These are phyloP conservation scores for Drosophila hydei DNA, from an alignment of 1,140 invertebrate genomes.

Conservation along the genomic window DNA sequence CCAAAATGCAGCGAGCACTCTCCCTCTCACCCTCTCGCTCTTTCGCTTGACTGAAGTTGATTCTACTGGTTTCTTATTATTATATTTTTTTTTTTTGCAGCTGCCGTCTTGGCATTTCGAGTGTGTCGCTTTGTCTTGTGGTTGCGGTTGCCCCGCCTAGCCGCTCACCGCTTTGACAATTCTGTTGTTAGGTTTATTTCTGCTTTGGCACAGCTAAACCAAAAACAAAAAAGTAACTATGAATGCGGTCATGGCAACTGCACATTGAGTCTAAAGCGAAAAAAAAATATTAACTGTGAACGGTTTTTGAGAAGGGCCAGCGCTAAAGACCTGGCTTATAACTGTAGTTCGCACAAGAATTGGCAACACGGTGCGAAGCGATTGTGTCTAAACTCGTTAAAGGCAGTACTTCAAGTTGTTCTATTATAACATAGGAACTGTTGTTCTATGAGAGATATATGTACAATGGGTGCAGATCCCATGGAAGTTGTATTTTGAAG, in stretches of 20 bases:
- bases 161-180: slow-evolving; percentile 36
- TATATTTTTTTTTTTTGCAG: slow-evolving; percentile 55
- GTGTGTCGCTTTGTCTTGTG: slow-evolving; percentile 66
- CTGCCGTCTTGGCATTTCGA: slow-evolving; percentile 77
- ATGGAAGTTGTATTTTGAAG: too few species aligned
- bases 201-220: slow-evolving; percentile 3
- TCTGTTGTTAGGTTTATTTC: slow-evolving; percentile 41
- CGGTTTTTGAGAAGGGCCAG: not conserved
- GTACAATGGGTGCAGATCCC: too few species aligned
- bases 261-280: slow-evolving; percentile 37
- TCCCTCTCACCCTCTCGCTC: slow-evolving; percentile 6
- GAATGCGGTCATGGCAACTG: slow-evolving; percentile 47
- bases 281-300: too few species aligned
- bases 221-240: slow-evolving; percentile 1
- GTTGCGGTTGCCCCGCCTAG: slow-evolving; percentile 19
- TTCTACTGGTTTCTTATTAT: slow-evolving; percentile 14
- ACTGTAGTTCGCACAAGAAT: slow-evolving; percentile 9
- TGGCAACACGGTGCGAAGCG: slow-evolving; percentile 4
- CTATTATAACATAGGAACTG: too few species aligned
- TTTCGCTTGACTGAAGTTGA: slow-evolving; percentile 5
- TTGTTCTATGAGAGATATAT: too few species aligned
- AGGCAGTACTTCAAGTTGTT: too few species aligned
- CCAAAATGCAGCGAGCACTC: slow-evolving; percentile 52
- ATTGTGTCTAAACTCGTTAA: not conserved
- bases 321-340: slow-evolving; percentile 7